phyloP scores from a whole-genome alignment of 2,888 invertebrate genomes.

The Macrosiphum euphorbiae region DNA sequence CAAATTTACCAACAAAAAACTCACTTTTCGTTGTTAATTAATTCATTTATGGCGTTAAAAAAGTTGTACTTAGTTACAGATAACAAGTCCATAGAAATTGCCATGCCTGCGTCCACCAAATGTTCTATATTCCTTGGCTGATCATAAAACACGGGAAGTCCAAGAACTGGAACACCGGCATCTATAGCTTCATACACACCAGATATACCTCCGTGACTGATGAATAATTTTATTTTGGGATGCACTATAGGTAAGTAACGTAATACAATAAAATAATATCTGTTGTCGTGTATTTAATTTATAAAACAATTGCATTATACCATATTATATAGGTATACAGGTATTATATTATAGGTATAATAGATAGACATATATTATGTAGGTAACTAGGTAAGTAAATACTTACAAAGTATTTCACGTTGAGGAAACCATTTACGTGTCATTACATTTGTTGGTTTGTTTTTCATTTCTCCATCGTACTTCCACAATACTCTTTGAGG shows the following conservation, averaged over 20 bases:
- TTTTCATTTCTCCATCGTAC: slow-evolving; percentile 32
- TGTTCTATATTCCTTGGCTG: slow-evolving; percentile 34
- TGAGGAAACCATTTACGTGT: slow-evolving; percentile 47
- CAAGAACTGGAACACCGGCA: slow-evolving; percentile 22
- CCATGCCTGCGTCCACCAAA: slow-evolving; percentile 45
- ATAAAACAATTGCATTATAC: background rate
- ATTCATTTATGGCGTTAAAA: background rate
- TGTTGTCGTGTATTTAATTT: background rate
- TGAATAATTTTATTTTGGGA: slow-evolving; percentile 41
- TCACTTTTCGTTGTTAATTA: slow-evolving; percentile 23
- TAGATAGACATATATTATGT: too few species aligned
- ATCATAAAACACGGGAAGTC: slow-evolving; percentile 33
- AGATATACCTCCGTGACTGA: slow-evolving; percentile 42
- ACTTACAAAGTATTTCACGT: slow-evolving; percentile 30
- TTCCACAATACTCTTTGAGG: slow-evolving; percentile 36
- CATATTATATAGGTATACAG: background rate
- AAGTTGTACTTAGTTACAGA: background rate
- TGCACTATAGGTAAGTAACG: slow-evolving; percentile 12
- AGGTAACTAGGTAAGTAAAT: background rate
- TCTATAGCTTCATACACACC: slow-evolving; percentile 37
- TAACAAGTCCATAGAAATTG: slow-evolving; percentile 23
- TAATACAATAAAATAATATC: background rate
- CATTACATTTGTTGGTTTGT: slow-evolving; percentile 50
- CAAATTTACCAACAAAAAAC: background rate
- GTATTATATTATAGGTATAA: background rate